Conservation (phyloP, 1,140 invertebrate genomes). For the Drosophila sechellia region DNA sequence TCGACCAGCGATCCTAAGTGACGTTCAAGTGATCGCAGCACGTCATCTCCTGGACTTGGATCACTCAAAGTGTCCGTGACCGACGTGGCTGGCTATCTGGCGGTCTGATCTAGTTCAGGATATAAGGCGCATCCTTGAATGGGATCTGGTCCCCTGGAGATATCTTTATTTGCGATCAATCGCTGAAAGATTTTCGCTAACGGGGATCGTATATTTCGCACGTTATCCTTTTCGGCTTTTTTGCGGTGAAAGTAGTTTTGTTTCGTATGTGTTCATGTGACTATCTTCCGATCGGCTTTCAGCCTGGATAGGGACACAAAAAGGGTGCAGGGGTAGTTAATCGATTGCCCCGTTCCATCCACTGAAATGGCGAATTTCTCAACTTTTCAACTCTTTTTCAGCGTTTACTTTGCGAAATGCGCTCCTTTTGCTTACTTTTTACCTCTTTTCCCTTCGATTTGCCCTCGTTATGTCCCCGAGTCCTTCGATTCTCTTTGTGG, state of each 20-base stretch:
- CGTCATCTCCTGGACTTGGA: slow-evolving; percentile 10
- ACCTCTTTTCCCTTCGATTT: slow-evolving; percentile 13
- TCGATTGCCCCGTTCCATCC: slow-evolving; percentile 56
- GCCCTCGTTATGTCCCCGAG: slow-evolving; percentile 7
- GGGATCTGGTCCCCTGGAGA: not conserved
- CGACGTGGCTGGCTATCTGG: slow-evolving; percentile 17
- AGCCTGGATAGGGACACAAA: not conserved
- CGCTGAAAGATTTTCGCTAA: slow-evolving; percentile 47
- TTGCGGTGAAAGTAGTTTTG: slow-evolving; percentile 70
- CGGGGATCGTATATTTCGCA: slow-evolving; percentile 53
- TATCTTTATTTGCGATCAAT: slow-evolving; percentile 33
- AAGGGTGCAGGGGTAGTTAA: slow-evolving; percentile 55
- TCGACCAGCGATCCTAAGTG: slow-evolving; percentile 26
- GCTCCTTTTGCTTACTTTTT: slow-evolving; percentile 48
- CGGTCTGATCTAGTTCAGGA: slow-evolving; percentile 17
- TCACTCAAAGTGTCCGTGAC: slow-evolving; percentile 51
- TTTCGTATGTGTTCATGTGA: slow-evolving; percentile 40
- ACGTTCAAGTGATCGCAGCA: slow-evolving; percentile 33
- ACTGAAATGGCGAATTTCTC: slow-evolving; percentile 51
- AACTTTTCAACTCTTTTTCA: slow-evolving; percentile 75
- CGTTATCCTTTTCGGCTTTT: slow-evolving; percentile 45
- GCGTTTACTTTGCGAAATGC: slow-evolving; percentile 26
- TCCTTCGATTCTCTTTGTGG: slow-evolving; percentile 18
- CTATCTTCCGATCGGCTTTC: slow-evolving; percentile 34
- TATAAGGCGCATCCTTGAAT: not conserved